Evolutionary conservation across 2,888 invertebrate species (phyloP), one percentile per base, ranked within the genome.

Genomic region (Drosophila mettleri): DNA sequence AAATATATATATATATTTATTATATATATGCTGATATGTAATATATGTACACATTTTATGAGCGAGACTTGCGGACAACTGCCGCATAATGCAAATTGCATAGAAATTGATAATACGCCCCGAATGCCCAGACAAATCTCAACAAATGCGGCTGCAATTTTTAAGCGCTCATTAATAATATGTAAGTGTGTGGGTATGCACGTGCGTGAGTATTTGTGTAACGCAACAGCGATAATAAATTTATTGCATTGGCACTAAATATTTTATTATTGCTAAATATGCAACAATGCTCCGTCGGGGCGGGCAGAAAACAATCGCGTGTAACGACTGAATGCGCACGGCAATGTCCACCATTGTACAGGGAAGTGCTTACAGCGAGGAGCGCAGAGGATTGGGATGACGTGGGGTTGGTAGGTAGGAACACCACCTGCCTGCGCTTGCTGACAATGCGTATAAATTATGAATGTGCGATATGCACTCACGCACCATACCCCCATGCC

Each of bases 211-310:
- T 43, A 2, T 18, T 48, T 59, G 38, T 60, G 43, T 53, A 36
- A 41, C 48, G 33, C 60, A 49, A 53, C 58, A 65, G 53, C 62
- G 76, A 88, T 88, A 80, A 86, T 85, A 85, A 85, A 85, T 85
- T 85, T 86, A 85, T 86, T 77, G 81, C 86, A 68, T 64, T 86
- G 72, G 62, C 75, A 88, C 88, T 86, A 85, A 85, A 85, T 85
- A 85, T 85, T 88, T 86, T 86, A 85, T 85, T 83, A 80, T 83
- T 80, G 84, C 86, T 86, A 85, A 88, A 86, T 85, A 88, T 86
- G 88, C 86, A 82, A 87, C 88, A 88, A 76, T 86, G 78, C 80
- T 41, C 24, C 54, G 57, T 43, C 54, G 61, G 65, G 62, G 62
- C 63, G 59, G 73, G 79, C 70, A 74, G 77, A 69, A 88, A 85